Percentiles rank a stretch among this genome's conserved stretches.
These are phyloP conservation scores for Trichoplusia ni DNA, from an alignment of 1,140 invertebrate species.

Conservation along the genomic window DNA sequence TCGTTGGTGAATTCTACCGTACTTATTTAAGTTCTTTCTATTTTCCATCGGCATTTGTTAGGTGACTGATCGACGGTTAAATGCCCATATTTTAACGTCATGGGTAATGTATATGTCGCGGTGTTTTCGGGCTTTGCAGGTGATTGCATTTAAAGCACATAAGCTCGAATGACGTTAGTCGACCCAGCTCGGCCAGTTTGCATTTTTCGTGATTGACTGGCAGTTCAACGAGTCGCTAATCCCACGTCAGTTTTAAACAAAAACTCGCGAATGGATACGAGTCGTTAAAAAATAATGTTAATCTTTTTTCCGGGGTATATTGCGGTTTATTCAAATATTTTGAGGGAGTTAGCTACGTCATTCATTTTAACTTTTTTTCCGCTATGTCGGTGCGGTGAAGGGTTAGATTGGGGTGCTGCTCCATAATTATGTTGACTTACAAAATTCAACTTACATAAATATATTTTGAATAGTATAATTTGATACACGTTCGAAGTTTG, in stretches of 20 bases:
- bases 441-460: too few relatives aligned
- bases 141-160: slow-evolving; percentile 22
- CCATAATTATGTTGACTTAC: too few relatives aligned
- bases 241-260: slow-evolving; percentile 9
- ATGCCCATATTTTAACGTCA: slow-evolving; percentile 3
- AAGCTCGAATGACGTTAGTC: slow-evolving; percentile 5
- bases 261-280: neutral
- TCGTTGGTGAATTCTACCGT: neutral
- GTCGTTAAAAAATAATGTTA: too few relatives aligned
- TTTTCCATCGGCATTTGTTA: slow-evolving; percentile 31
- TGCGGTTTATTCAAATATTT: too few relatives aligned
- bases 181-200: slow-evolving; percentile 1
- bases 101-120: slow-evolving; percentile 6
- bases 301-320: too few relatives aligned
- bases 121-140: neutral
- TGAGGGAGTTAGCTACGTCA: too few relatives aligned
- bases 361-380: too few relatives aligned
- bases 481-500: too few relatives aligned
- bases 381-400: too few relatives aligned
- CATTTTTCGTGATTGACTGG: slow-evolving; percentile 24
- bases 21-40: slow-evolving; percentile 25
- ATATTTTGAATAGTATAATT: too few relatives aligned
- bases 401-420: too few relatives aligned
- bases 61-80: neutral
- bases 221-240: slow-evolving; percentile 23